A percentile compares a stretch with the other conserved stretches of the same genome.
These are phyloP conservation scores for Himalopsyche kuldschensis DNA, from an alignment of 2,888 invertebrate species.

Conservation along the genomic window DNA sequence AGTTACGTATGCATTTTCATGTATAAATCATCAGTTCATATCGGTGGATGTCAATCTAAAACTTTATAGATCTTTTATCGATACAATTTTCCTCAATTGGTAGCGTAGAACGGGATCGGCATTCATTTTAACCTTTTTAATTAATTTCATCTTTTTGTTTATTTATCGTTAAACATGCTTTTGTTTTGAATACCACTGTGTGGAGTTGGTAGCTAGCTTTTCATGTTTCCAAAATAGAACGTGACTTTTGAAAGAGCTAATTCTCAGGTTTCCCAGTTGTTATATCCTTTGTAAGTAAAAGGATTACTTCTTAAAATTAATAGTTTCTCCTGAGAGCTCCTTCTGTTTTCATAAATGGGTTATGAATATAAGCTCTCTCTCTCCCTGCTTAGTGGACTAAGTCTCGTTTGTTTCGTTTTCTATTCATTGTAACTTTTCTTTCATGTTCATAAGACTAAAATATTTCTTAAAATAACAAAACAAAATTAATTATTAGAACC, in stretches of 20 bases:
- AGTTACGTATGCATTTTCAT: too few species aligned
- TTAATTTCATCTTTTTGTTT: not conserved
- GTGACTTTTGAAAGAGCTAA: constrained; percentile 12
- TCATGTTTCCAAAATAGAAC: constrained; percentile 6
- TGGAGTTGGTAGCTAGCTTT: not conserved
- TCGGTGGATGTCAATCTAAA: too few species aligned
- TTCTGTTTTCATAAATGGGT: constrained; percentile 22
- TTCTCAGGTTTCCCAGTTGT: constrained; percentile 8
- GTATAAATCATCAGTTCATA: too few species aligned
- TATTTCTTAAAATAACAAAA: too few species aligned
- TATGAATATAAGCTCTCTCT: not conserved
- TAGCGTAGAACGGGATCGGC: too few species aligned
- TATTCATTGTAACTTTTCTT: not conserved
- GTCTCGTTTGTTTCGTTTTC: not conserved
- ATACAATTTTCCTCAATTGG: too few species aligned
- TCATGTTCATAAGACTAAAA: not conserved
- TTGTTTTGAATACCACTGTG: not conserved
- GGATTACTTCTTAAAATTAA: constrained; percentile 26
- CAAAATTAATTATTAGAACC: too few species aligned
- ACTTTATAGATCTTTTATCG: too few species aligned
- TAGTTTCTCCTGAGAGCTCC: constrained; percentile 19
- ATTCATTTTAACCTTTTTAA: too few species aligned
- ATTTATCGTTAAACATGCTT: not conserved
- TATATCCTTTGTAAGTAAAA: constrained; percentile 26
- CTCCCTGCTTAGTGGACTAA: not conserved